Percentiles rank a stretch among this genome's conserved stretches.
phyloP scores from a whole-genome alignment of 2,113 vertebrate species.

The Drymodes brunneopygia region DNA sequence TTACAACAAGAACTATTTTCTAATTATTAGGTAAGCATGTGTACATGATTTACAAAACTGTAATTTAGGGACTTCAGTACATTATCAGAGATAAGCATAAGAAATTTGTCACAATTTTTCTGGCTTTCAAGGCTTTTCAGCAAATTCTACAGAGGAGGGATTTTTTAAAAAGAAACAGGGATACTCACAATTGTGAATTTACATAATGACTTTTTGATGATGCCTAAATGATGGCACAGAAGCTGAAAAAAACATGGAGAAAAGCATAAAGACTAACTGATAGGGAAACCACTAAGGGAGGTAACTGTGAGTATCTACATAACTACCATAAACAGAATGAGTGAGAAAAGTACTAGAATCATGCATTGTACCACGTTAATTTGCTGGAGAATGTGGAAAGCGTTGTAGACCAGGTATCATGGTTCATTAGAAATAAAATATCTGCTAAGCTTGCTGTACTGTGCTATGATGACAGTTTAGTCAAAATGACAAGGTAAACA shows the following conservation, averaged over 20 bases:
- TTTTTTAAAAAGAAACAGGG: not conserved
- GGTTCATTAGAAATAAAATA: not conserved
- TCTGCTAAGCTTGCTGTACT: not conserved
- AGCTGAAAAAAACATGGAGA: not conserved
- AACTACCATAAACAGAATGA: not conserved
- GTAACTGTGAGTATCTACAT: not conserved
- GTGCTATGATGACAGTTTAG: not conserved
- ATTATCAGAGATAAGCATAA: not conserved
- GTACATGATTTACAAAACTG: not conserved
- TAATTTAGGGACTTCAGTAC: not conserved
- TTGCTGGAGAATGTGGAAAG: not conserved
- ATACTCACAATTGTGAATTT: not conserved
- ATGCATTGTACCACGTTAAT: not conserved
- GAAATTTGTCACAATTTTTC: not conserved
- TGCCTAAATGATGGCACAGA: not conserved
- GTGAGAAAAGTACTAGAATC: not conserved
- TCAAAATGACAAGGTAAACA: not conserved
- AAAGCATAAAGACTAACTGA: not conserved
- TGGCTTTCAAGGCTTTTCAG: not conserved
- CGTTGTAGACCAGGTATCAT: not conserved
- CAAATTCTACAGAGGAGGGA: not conserved
- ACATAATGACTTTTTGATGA: not conserved
- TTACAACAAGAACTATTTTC: not conserved
- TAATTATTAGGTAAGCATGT: not conserved
- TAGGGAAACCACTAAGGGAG: not conserved